Evolutionary conservation across 2,888 invertebrate species (phyloP), one percentile per base, ranked within the genome.

Genomic region (Morinoia aosen): DNA sequence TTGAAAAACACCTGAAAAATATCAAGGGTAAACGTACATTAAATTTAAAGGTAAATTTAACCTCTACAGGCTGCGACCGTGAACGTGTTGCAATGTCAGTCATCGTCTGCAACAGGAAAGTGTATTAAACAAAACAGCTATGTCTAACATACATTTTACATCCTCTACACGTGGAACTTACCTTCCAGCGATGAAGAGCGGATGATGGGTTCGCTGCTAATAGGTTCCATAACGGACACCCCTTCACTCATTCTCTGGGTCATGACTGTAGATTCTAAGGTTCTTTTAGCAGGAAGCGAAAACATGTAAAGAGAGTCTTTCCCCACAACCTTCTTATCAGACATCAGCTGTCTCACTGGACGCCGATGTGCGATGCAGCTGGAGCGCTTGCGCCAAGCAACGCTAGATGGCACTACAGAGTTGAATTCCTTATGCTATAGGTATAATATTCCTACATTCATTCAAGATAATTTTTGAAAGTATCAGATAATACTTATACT

Each of bases 41-140:
- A 48, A 48, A 48, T 48, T 48, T 48, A 48, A 48, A 48, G 48
- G 48, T 5, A 48, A 48, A 48, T 48, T 48, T 5, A 48, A 48
- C 48, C 48, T 48, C 3, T 48, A 48, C 48, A 76, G 2, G 10
- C 25, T 10, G 25, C 25, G 76, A 33, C 76, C 76, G 33, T 25
- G 76, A 76, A 76, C 76, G 76, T 76, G 76, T 76, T 76, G 76
- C 76, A 76, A 76, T 76, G 76, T 33, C 8, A 25, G 76, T 19
- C 76, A 76, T 76, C 76, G 76, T 76, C 76, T 76, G 76, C 76
- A 76, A 76, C 76, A 76, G 33, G 76, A 76, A 76, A 76, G 76
- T 76, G 25, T 76, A 76, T 76, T 76, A 16, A 76, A 76, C 76
- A 76, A 76, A 76, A 76, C 25, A 10, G 76, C 76, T 76, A 19